Evolutionary conservation across 2,797 vertebrate genomes (phyloP).

Genomic region (Myotis vivesi): DNA sequence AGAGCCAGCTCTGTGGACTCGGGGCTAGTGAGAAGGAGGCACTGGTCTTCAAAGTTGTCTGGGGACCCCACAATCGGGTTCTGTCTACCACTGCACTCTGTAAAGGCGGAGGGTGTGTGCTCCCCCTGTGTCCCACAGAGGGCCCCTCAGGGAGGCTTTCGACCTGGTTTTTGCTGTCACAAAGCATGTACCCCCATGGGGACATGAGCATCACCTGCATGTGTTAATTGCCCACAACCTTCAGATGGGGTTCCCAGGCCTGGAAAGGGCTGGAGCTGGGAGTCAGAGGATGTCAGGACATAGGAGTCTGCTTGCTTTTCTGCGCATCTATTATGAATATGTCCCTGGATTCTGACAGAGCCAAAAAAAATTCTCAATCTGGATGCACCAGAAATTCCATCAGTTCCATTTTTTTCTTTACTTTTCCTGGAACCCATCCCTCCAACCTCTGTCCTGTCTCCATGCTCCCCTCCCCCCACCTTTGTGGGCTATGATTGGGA

Average conservation of each 20-base stretch:
- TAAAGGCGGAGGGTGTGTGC: fast-evolving
- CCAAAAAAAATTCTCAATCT: not conserved
- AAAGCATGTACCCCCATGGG: not conserved
- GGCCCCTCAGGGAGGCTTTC: not conserved
- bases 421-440: not conserved
- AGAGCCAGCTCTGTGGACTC: not conserved
- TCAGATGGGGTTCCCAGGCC: not conserved
- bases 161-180: not conserved
- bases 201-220: not conserved
- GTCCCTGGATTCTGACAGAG: not conserved
- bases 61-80: no score
- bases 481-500: not conserved
- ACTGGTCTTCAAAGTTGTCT: not conserved
- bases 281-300: not conserved
- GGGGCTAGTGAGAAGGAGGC: not conserved
- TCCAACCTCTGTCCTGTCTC: not conserved
- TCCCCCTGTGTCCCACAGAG: fast-evolving
- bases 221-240: not conserved
- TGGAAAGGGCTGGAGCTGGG: not conserved
- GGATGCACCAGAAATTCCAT: not conserved
- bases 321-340: not conserved
- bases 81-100: fast-evolving
- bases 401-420: not conserved
- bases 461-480: not conserved
- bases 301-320: not conserved